Evolutionary conservation across 2,797 vertebrate species (phyloP), one percentile per base, ranked within the genome.

Genomic region (Selene dorsalis): DNA sequence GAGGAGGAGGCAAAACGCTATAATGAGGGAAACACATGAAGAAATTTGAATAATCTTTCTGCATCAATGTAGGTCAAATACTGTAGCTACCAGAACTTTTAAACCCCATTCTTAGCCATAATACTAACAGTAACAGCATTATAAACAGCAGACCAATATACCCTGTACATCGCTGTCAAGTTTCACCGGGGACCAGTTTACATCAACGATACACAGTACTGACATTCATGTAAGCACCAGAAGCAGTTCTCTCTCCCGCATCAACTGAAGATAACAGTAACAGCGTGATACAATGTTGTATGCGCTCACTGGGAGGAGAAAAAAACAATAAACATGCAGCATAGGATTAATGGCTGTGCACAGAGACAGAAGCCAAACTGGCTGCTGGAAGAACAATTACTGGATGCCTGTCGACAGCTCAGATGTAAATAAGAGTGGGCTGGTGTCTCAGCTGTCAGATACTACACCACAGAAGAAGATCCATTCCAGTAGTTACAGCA

Each of bases 381-480:
- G 78, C 84, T 82, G 82, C 83, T 85, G 61, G 65, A 84, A 82
- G 83, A 89, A 87, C 87, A 91, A 91, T 92, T 86, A 92, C 84
- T 85, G 80, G 78, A 84, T 83, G 81, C 63, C 82, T 60, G 39
- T 86, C 58, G 43, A 84, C 84, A 82, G 76, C 80, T 82, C 48
- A 73, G 68, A 90, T 90, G 87, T 91, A 90, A 92, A 88, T 85
- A 88, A 83, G 84, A 84, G 79, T 77, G 68, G 79, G 71, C 79
- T 79, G 75, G 76, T 74, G 72, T 77, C 77, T 86, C 79, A 81
- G 84, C 75, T 80, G 81, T 84, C 78, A 86, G 78, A 85, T 77
- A 82, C 64, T 53, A 76, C 74, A 86, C 82, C 77, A 82, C 77
- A 73, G 71, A 69, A 50, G 52, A 70, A 73, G 67, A 77, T 78